Evolutionary conservation across 2,113 vertebrate genomes (phyloP).

Genomic region (Lagopus muta): DNA sequence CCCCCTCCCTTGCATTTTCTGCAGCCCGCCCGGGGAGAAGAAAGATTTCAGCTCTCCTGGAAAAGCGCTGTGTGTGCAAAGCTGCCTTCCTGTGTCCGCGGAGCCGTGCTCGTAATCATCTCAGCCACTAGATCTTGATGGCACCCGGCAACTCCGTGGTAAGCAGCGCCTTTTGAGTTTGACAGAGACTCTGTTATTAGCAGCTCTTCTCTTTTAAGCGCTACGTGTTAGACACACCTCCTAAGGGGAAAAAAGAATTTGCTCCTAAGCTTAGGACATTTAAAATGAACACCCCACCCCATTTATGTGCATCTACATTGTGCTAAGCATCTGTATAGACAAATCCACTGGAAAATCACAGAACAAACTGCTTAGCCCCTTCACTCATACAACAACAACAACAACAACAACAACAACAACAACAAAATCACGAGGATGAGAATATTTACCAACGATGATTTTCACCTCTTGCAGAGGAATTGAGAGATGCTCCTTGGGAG

Average conservation of each 20-base stretch:
- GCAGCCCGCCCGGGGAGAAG: not conserved
- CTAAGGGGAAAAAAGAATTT: not conserved
- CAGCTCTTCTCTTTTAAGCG: not conserved
- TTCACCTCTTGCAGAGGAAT: not conserved
- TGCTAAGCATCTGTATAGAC: not conserved
- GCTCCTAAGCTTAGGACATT: constrained; percentile 30
- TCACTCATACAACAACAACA: accelerated
- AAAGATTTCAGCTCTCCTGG: not conserved
- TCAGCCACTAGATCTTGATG: constrained; percentile 2
- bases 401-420: no score
- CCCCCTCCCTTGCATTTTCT: not conserved
- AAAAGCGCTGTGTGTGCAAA: not conserved
- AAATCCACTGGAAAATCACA: not conserved
- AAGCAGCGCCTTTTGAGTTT: constrained; percentile 64
- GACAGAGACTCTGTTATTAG: constrained; percentile 51
- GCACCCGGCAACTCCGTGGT: constrained; percentile 7
- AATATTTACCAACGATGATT: not conserved
- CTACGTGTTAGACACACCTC: constrained; percentile 42
- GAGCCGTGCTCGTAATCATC: not conserved
- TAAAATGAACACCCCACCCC: not conserved
- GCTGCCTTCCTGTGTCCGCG: not conserved
- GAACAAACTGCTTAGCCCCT: not conserved
- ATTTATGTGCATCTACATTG: not conserved
- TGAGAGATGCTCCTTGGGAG: accelerated
- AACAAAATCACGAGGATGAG: not conserved